Base-by-base conservation (phyloP, 53 echinoderm and acorn worm genomes). In the Astropecten irregularis region DNA sequence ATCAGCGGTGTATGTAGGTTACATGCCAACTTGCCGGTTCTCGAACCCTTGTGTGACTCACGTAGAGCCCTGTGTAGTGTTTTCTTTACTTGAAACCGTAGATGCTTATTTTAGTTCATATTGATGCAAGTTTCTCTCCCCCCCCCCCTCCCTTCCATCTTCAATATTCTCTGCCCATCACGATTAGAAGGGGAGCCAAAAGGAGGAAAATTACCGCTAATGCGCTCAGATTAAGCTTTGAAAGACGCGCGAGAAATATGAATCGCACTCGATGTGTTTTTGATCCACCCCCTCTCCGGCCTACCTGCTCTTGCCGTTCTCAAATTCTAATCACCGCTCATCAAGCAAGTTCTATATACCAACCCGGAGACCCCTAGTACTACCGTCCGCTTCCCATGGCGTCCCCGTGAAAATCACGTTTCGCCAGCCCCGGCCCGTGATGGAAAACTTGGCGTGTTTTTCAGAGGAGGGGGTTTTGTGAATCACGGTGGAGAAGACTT, bases 151-250 rank as follows among this genome's bases (percentile, higher is more conserved):
- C 32, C 37, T 44, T 32, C 42, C 79, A 46, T 79, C 79, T 79
- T 49, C 79, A 79, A 79, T 79, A 79, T 61, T 79, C 79, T 79
- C 79, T 62, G 79, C 79, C 79, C 79, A 79, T 79, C 79, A 79
- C 79, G 79, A 79, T 79, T 79, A 79, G 79, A 61, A 42, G 79
- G 61, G 35, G 44, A 19, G 62, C 68, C 40, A 68, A 79, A 79
- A 42, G 79, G 79, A 79, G 60, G 79, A 23, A 79, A 79, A 79
- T 79, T 79, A 79, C 42, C 31, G 44, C 79, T 79, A 79, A 79
- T 79, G 79, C 79, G 60, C 79, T 79, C 79, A 79, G 79, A 79
- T 79, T 79, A 79, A 79, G 79, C 79, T 62, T 19, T 79, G 79
- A 79, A 79, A 79, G 79, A 79, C 79, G 79, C 79, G 79, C 79